Base-by-base conservation (phyloP, 2,888 invertebrate species). In the Diaphora mendica region DNA sequence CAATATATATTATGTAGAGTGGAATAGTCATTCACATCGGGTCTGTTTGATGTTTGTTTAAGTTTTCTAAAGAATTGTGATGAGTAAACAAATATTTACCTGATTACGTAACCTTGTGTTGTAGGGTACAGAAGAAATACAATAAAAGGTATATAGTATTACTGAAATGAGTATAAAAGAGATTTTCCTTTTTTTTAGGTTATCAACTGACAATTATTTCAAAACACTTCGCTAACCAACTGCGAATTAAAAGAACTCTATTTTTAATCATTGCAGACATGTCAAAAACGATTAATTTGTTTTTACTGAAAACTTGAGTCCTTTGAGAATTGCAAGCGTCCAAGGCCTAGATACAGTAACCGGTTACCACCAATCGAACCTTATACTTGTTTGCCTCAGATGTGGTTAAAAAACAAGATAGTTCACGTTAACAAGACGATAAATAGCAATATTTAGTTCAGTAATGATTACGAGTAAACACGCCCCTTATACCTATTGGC, bases 81-180 rank as follows among this genome's bases (percentile, higher is more conserved):
- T 64, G 64, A 20, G 42, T 67, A 66, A 44, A 71, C 30, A 71
- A 71, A 70, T 35, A 4, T n/a, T 70, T 64, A 51, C 35, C 64
- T 64, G 33, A 44, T 33, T 51, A 44, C 64, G 64, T 70, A 62
- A 70, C 59, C 62, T n/a, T 70, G 30, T 48, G 30, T 35, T 20
- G 51, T n/a, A 55, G 51, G 59, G 42, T 64, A 33, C 20, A 30
- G 39, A 26, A 64, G 26, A 64, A 17, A 64, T 44, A 33, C 23
- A 51, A 51, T 23, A 35, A 48, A 33, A 48, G 13, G 30, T 33
- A 15, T 11, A 33, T 48, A 48, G 23, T 33, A 66, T 11, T 55
- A 33, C 2, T 20, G 2, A 0, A 4, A 64, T 0, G 15, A 17
- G 62, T 33, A 64, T 33, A 64, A 64, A 64, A 33, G 30, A 48